phyloP scores from a whole-genome alignment of 2,888 invertebrate species.

The Philereme transversata region DNA sequence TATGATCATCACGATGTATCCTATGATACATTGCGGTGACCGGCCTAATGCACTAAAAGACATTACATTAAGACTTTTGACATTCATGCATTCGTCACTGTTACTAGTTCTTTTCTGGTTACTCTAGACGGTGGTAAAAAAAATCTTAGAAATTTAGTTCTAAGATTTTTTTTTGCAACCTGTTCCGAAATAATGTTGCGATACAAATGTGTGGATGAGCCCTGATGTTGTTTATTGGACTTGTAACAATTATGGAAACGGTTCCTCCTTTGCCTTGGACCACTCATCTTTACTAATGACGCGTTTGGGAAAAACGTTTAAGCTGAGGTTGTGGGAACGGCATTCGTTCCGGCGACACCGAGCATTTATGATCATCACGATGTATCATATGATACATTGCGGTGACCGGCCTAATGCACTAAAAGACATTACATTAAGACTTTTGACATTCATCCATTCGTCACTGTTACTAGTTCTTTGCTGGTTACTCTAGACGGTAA shows the following conservation, averaged over 20 bases:
- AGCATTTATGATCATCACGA: constrained; percentile 39
- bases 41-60: constrained; percentile 20
- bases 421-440: constrained; percentile 11
- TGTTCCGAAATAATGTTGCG: too few relatives aligned
- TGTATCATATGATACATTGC: constrained; percentile 37
- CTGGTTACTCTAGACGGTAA: too few relatives aligned
- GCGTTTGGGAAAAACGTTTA: constrained; percentile 75
- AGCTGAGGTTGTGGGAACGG: constrained; percentile 42
- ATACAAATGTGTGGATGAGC: too few relatives aligned
- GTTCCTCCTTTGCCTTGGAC: constrained; percentile 37
- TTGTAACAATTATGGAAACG: too few relatives aligned
- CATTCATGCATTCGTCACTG: neutral
- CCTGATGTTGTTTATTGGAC: too few relatives aligned
- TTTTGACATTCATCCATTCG: neutral
- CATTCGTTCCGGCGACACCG: constrained; percentile 49
- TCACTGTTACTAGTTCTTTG: too few relatives aligned
- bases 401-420: constrained; percentile 19
- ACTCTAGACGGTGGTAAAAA: too few relatives aligned
- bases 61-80: constrained; percentile 11
- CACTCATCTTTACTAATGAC: constrained; percentile 59
- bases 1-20: constrained; percentile 41
- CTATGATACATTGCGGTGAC: constrained; percentile 26
- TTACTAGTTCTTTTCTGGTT: too few relatives aligned
- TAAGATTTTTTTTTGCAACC: too few relatives aligned
- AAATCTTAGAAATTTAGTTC: too few relatives aligned